Conservation (phyloP, 2,888 invertebrate species). For the Leptopilina drosophilae region DNA sequence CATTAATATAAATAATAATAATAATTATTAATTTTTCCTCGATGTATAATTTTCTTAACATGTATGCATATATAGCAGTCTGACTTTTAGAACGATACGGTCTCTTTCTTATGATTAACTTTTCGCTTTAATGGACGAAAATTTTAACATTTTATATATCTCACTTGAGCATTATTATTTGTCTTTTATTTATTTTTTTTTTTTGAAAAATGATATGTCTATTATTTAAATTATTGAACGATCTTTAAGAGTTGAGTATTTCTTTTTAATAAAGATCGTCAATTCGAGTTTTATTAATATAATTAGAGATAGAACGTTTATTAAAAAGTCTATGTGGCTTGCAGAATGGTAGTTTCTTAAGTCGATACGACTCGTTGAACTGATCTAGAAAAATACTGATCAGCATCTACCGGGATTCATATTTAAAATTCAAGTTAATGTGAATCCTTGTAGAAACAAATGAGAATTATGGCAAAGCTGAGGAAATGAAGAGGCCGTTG, state of each 20-base stretch:
- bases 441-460: slow-evolving; percentile 70
- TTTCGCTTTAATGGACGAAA: slow-evolving; percentile 3
- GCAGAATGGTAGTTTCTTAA: not conserved
- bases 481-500: slow-evolving; percentile 46
- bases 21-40: not conserved
- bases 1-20: not conserved
- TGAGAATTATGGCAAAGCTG: slow-evolving; percentile 71
- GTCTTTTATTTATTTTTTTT: not conserved
- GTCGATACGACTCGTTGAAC: slow-evolving; percentile 36
- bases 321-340: slow-evolving; percentile 9
- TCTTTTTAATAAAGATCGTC: too few species aligned
- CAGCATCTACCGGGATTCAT: slow-evolving; percentile 44
- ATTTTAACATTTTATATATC: slow-evolving; percentile 3
- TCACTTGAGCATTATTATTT: not conserved
- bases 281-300: not conserved
- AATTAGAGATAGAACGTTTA: not conserved
- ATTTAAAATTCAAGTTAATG: slow-evolving; percentile 74
- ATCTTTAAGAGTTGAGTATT: not conserved
- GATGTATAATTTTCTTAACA: not conserved
- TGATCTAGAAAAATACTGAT: slow-evolving; percentile 8
- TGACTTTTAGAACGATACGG: slow-evolving; percentile 21
- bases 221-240: not conserved
- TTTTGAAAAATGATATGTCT: not conserved
- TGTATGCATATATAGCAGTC: slow-evolving; percentile 9
- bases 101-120: slow-evolving; percentile 22